Conservation (phyloP, 2,888 invertebrate species). For the Branchipolynoe longqiensis region DNA sequence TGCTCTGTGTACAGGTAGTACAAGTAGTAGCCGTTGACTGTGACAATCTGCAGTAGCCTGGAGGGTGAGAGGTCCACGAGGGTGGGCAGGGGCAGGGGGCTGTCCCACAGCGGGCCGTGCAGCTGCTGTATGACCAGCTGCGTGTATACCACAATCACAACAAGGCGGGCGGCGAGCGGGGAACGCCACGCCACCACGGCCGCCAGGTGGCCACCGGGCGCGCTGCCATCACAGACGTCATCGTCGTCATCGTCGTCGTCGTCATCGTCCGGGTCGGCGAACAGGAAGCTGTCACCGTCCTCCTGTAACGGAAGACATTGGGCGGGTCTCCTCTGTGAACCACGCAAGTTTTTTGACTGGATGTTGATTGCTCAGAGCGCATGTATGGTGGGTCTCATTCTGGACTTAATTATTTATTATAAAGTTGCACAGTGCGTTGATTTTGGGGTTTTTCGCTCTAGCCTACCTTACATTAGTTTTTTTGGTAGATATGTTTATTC, state of each 20-base stretch:
- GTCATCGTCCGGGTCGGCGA: not conserved
- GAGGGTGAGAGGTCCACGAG: not conserved
- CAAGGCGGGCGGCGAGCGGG: not conserved
- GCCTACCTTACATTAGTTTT: no score
- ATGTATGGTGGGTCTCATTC: no score
- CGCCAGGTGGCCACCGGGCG: not conserved
- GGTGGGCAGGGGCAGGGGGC: not conserved
- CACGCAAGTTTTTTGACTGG: no score
- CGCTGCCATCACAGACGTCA: not conserved
- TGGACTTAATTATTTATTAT: no score
- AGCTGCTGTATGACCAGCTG: conserved; percentile 20
- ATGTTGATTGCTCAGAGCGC: no score
- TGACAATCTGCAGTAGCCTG: not conserved
- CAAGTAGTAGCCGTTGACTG: not conserved
- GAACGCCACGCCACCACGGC: conserved; percentile 32
- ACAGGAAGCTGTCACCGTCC: conserved; percentile 27
- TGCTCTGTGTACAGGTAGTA: conserved; percentile 31
- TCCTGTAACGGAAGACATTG: conserved; percentile 20
- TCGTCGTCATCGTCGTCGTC: conserved; percentile 33
- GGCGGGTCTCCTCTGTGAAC: no score
- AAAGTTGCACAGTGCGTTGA: no score
- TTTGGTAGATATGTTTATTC: no score
- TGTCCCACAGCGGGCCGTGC: conserved; percentile 1
- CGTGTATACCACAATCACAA: conserved; percentile 21
- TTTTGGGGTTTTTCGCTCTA: no score